Evolutionary conservation across 2,797 vertebrate species (phyloP).

Genomic region (Zenarchopterus dispar): DNA sequence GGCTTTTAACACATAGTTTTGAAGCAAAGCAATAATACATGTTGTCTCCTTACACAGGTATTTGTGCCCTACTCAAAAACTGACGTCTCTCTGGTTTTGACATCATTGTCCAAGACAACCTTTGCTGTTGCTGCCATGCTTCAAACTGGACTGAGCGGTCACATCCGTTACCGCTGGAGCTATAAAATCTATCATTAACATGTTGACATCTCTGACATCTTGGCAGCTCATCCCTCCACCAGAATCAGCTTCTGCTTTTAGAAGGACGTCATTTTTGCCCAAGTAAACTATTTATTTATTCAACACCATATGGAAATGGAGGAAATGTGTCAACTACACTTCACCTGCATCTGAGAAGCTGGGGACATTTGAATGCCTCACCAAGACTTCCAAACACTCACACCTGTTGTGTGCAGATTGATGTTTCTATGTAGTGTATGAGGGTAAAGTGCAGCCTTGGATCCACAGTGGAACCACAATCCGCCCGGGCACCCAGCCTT

Average conservation of each 20-base stretch:
- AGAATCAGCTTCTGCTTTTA: neutral
- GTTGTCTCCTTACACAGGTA: constrained; percentile 37
- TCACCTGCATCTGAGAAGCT: constrained; percentile 7
- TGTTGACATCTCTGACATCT: constrained; percentile 32
- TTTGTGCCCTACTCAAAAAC: constrained; percentile 15
- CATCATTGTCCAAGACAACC: constrained; percentile 15
- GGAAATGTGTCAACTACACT: neutral
- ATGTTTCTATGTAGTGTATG: constrained; percentile 63
- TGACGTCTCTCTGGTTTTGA: constrained; percentile 10
- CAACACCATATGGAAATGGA: constrained; percentile 36
- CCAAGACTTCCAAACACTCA: neutral
- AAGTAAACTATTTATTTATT: constrained; percentile 20
- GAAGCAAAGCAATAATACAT: constrained; percentile 18
- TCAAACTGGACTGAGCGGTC: neutral
- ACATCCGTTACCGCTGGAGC: constrained; percentile 10
- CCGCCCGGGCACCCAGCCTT: constrained; percentile 70
- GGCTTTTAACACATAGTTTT: too few species aligned
- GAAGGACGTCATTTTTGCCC: constrained; percentile 10
- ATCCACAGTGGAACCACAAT: constrained; percentile 74
- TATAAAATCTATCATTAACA: constrained; percentile 29
- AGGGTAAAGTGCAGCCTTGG: constrained; percentile 71
- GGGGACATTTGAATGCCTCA: constrained; percentile 3
- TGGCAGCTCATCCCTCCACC: constrained; percentile 20
- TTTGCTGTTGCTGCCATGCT: neutral
- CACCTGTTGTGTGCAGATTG: constrained; percentile 16